phyloP scores from a whole-genome alignment of 1,140 invertebrate genomes.

The Macrotrachela quadricornifera region DNA sequence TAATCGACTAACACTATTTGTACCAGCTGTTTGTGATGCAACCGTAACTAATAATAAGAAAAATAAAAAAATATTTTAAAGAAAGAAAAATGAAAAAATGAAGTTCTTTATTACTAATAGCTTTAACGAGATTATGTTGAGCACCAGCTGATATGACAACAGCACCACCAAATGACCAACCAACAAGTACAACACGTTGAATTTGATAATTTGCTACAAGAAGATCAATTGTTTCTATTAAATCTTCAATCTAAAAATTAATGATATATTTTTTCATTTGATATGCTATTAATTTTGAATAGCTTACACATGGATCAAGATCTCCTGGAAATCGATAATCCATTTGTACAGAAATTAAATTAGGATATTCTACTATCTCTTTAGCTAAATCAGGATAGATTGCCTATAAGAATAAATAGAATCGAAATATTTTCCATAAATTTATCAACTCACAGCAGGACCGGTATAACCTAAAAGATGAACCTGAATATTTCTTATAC shows the following conservation, averaged over 20 bases:
- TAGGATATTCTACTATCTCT: background rate
- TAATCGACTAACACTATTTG: background rate
- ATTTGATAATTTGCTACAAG: background rate
- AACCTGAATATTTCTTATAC: too few species aligned
- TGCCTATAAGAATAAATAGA: background rate
- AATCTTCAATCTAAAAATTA: background rate
- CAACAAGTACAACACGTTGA: background rate
- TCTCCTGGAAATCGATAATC: background rate
- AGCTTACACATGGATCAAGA: background rate
- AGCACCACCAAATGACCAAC: conserved; percentile 2
- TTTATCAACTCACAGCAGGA: too few species aligned
- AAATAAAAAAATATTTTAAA: too few species aligned
- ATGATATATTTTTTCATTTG: too few species aligned
- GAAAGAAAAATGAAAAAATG: too few species aligned
- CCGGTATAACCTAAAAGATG: too few species aligned
- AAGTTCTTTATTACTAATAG: background rate
- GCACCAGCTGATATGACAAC: background rate
- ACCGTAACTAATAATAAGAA: background rate
- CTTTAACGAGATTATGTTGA: background rate
- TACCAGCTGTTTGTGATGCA: background rate
- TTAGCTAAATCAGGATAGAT: background rate
- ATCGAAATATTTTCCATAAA: too few species aligned
- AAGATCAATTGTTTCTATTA: background rate
- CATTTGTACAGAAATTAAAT: background rate
- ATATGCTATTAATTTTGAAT: too few species aligned